Evolutionary conservation across 2,797 vertebrate genomes (phyloP).

Genomic region (Acanthurus tractus): DNA sequence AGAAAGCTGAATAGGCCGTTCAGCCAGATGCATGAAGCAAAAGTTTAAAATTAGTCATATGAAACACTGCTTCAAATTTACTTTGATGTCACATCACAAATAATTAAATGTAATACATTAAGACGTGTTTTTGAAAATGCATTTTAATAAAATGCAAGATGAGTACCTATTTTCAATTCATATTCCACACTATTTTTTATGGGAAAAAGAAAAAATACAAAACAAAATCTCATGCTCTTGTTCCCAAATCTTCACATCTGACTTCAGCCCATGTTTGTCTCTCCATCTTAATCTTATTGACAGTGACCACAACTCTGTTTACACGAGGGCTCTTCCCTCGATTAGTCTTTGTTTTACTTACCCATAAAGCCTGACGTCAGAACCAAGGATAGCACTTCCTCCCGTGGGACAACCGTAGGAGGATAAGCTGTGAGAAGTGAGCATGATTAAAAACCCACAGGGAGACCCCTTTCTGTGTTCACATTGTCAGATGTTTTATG

Average conservation of each 20-base stretch:
- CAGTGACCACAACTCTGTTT: constrained; percentile 80
- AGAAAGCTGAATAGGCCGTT: background rate
- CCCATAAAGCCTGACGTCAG: constrained; percentile 81
- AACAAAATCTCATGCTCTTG: background rate
- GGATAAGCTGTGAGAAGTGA: constrained; percentile 60
- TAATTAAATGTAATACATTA: background rate
- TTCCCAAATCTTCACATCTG: constrained; percentile 35
- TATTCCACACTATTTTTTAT: background rate
- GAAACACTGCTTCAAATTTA: background rate
- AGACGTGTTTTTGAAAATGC: background rate
- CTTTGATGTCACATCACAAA: background rate
- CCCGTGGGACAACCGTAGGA: constrained; percentile 51
- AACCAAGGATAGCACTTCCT: constrained; percentile 62
- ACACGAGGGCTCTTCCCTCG: constrained; percentile 66
- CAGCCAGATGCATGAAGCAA: background rate
- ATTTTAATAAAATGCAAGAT: background rate
- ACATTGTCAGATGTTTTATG: constrained; percentile 12
- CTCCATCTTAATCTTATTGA: constrained; percentile 63
- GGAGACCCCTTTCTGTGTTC: constrained; percentile 1
- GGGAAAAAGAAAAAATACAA: background rate
- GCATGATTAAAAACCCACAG: constrained; percentile 31
- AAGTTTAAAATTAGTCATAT: background rate
- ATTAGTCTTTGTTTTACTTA: constrained; percentile 81
- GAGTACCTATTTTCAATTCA: background rate
- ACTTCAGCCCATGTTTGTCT: constrained; percentile 53